Base-by-base conservation (phyloP, 2,113 vertebrate species). In the Hydrolagus affinis region DNA sequence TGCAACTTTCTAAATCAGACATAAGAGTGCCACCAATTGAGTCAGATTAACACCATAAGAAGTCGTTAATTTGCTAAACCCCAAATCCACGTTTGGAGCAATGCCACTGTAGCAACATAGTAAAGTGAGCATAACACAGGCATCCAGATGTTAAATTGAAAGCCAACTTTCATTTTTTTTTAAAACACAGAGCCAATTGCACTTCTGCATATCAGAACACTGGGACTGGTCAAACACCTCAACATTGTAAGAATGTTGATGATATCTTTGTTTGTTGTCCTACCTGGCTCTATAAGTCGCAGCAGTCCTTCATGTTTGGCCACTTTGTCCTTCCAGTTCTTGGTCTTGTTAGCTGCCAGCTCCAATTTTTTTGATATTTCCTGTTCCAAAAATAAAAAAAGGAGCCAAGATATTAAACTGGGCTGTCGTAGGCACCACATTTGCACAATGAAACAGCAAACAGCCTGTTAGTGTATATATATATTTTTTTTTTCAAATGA, bases 241-340 rank as follows among this genome's bases (percentile, higher is more conserved):
- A 83, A 11, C 21, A 23, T 59, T 19, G 28, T 14, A 60, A 23
- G n/a, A 44, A 7, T 8, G 0, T 4, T 68, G 23, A 15, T 83
- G 66, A 28, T 83, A 21, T 4, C 23, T 66, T 66, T 10, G 64
- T 7, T 80, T 80, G 9, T 44, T 17, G 0, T 7, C 86, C 86
- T 91, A 99, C 98, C 98, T 92, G 98, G 98, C 86, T 98, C 95
- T 89, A 98, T 96, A 89, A 98, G 91, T 21, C 96, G 92, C 74
- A 99, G 93, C 87, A 99, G 88, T 7, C 98, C 98, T 87, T 99
- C 97, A 0, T 98, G 98, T 70, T 97, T 94, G 25, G 95, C 94
- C 89, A 99, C 97, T 91, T 97, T 98, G 90, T 98, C 96, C 89
- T 98, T 98, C 97, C 98, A 99, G 86, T 93, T 96, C 89, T 92